Base-by-base conservation (phyloP, 2,797 vertebrate species). In the Erithacus rubecula region DNA sequence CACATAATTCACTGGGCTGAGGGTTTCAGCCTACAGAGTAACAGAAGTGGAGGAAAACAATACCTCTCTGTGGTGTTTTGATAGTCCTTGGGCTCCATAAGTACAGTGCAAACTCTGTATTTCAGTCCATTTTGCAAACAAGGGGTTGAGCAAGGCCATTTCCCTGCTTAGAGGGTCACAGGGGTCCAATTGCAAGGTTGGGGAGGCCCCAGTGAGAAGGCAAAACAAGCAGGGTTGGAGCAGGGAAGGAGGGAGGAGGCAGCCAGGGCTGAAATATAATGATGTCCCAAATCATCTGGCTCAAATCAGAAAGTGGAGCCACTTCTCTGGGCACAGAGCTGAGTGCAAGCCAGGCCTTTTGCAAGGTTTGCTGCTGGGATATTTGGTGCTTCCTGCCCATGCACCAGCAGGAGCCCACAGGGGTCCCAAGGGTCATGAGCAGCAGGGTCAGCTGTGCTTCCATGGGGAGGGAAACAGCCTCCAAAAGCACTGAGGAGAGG, bases 1-100 rank as follows among this genome's bases (percentile, higher is more conserved):
- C 41, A 79, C 94, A 94, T 94, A 96, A 96, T 91, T 97, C 93
- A 96, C 85, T 58, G 2, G 2, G 59, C 36, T n/a, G 62, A 70
- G 64, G 70, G 80, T 87, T 96, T 94, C 90, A 87, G 90, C n/a
- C 85, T 64, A 37, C 65, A 56, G 63, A 82, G 63, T 12, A 70
- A 81, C 82, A 93, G 89, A 85, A 95, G 79, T 70, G 74, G 59
- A 87, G 70, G 59, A 88, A 95, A 94, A 87, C 63, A 94, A 92
- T 89, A 51, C 34, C 69, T 58, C 60, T 94, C 75, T 75, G 56
- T 74, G 78, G 60, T 83, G 30, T 91, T 87, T 76, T 32, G 65
- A 68, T 78, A 80, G 87, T 79, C 68, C 59, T 84, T 44, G 52
- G 34, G 29, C 72, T 81, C 51, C 56, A 0, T 26, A 62, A 88